Evolutionary conservation across 2,888 invertebrate species (phyloP), one percentile per base, ranked within the genome.

Genomic region (Oscheius sp.): DNA sequence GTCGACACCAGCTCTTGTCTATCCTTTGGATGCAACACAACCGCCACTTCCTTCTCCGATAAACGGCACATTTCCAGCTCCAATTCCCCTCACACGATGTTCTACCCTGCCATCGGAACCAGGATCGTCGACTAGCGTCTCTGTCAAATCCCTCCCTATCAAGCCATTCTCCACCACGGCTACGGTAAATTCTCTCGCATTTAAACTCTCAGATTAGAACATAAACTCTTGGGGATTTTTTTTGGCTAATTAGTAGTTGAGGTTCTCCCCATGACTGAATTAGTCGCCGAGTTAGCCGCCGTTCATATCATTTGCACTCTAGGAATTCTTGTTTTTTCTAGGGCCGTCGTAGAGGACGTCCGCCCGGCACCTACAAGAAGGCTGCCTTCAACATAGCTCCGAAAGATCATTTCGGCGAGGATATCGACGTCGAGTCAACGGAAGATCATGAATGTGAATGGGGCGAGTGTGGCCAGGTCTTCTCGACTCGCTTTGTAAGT

Each of bases 261-360:
- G 35, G 35, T 35, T 35, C 35, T 35, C 35, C 35, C 35, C 35
- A 9, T 35, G 35, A 35, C 35, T 9, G 35, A 35, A 35, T 35
- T 35, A 35, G 35, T 35, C 35, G 35, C 9, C 35, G 35, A 6
- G 35, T 3, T 9, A 9, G 35, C 35, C 5, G 35, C 35, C 35
- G 21, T 53, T 58, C 18, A 9, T 25, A 25, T 12, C n/a, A 13
- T 5, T 16, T 58, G 5, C 61, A 3, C 5, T 3, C 35, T 3
- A 35, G 35, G 9, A 13, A 21, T 9, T 55, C 70, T 76, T 35
- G 3, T 35, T 9, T 35, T 35, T 35, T 35, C 2, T 72, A 80
- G 80, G 80, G 80, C 45, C 78, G 78, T 52, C 73, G 80, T 43
- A 76, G 78, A 43, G 80, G 80, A 23, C 74, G 80, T 25, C 80